Percentiles rank a stretch among this genome's conserved stretches.
Conservation (phyloP, 2,797 vertebrate species). For the Onychomys leucogaster region DNA sequence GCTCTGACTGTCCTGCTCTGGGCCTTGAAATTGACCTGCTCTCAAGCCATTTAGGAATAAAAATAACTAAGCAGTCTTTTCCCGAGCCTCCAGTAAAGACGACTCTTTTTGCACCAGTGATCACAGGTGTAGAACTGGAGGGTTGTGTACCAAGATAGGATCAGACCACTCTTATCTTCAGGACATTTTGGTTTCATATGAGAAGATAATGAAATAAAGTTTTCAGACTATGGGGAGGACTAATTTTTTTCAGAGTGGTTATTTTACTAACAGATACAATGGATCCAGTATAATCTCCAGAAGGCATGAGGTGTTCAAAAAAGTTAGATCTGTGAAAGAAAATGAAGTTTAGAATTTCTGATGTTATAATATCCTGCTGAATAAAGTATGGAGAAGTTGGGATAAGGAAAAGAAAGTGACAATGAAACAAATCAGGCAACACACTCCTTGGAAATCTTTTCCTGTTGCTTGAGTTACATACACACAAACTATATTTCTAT, state of each 20-base stretch:
- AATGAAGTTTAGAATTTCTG: conserved; percentile 13
- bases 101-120: neutral
- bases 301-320: neutral
- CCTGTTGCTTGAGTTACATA: conserved; percentile 60
- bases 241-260: neutral
- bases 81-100: neutral
- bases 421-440: conserved; percentile 54
- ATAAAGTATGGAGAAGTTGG: neutral
- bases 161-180: neutral
- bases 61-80: conserved; percentile 46
- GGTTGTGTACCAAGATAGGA: neutral
- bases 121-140: neutral
- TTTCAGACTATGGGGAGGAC: neutral
- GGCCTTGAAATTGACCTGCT: conserved; percentile 8
- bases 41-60: conserved; percentile 18
- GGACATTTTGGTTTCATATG: neutral
- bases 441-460: conserved; percentile 47
- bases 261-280: conserved; percentile 29
- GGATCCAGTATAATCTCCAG: neutral
- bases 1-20: neutral
- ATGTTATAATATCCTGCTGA: neutral
- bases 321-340: neutral
- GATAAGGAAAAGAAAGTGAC: conserved; percentile 53
- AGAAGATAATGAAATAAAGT: conserved; percentile 1
- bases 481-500: conserved; percentile 63